Conservation (phyloP, 1,140 invertebrate genomes). For the Melipona quadrifasciata region DNA sequence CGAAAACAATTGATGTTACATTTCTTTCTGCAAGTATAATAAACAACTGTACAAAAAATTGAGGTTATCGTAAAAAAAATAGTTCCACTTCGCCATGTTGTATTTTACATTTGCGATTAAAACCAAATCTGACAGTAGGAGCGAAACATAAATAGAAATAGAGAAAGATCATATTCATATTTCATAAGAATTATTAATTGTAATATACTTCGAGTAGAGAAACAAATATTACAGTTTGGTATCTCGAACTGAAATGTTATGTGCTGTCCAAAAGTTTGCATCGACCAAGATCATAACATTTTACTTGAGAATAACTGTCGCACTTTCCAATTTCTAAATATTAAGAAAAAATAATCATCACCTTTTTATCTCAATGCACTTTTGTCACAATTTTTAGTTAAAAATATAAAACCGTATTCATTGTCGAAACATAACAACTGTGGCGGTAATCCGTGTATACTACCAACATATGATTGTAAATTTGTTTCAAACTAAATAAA, state of each 20-base stretch:
- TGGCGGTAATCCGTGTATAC: constrained; percentile 49
- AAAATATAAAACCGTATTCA: constrained; percentile 40
- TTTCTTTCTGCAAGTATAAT: background rate
- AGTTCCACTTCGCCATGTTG: constrained; percentile 55
- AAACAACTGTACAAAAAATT: constrained; percentile 23
- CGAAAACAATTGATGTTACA: constrained; percentile 32
- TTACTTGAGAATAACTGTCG: background rate
- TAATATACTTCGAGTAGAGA: background rate
- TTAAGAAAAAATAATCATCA: constrained; percentile 17
- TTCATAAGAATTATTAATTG: constrained; percentile 4
- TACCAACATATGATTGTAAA: constrained; percentile 49
- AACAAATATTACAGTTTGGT: background rate
- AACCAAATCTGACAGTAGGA: constrained; percentile 30
- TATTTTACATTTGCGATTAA: constrained; percentile 42
- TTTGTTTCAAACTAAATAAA: constrained; percentile 48
- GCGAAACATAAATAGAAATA: constrained; percentile 36
- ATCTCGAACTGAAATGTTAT: background rate
- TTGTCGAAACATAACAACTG: constrained; percentile 33
- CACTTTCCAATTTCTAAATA: background rate
- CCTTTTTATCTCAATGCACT: constrained; percentile 44
- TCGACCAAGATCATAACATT: background rate
- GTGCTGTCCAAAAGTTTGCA: background rate
- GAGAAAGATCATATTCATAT: background rate
- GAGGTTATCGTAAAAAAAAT: constrained; percentile 52
- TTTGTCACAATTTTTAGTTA: constrained; percentile 28